These are phyloP conservation scores for Anastrepha obliqua DNA, from an alignment of 1,140 invertebrate species.

Conservation along the genomic window DNA sequence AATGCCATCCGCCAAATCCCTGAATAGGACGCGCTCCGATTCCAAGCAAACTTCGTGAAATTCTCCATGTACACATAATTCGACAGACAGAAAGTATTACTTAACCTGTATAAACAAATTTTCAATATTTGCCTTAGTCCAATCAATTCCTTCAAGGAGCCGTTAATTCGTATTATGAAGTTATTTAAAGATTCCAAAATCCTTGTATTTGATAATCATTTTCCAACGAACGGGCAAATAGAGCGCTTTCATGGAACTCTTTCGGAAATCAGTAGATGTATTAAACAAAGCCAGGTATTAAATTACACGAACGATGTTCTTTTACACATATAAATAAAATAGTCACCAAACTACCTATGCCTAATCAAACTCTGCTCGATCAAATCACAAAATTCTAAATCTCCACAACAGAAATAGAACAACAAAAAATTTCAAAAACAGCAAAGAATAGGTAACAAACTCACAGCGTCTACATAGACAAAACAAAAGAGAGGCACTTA, in stretches of 20 bases:
- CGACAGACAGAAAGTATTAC: too few relatives aligned
- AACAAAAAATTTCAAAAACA: not conserved
- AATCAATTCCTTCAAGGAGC: too few relatives aligned
- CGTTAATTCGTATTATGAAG: too few relatives aligned
- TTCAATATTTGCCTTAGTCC: too few relatives aligned
- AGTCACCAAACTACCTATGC: not conserved
- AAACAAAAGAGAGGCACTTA: too few relatives aligned
- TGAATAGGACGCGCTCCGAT: too few relatives aligned
- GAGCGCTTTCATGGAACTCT: not conserved
- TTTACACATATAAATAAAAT: not conserved
- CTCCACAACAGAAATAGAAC: not conserved
- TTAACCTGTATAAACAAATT: too few relatives aligned
- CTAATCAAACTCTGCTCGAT: not conserved
- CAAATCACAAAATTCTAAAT: not conserved
- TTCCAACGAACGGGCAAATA: not conserved
- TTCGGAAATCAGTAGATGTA: not conserved
- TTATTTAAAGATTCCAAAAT: too few relatives aligned
- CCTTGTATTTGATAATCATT: not conserved
- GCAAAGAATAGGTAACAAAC: not conserved
- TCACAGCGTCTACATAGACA: not conserved
- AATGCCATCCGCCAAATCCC: too few relatives aligned
- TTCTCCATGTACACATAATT: too few relatives aligned
- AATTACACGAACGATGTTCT: not conserved
- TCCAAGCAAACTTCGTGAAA: too few relatives aligned
- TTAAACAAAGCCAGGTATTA: not conserved